A percentile compares a stretch with the other conserved stretches of the same genome.
phyloP scores from a whole-genome alignment of 2,888 invertebrate genomes.

The Cryptocephalus moraei region DNA sequence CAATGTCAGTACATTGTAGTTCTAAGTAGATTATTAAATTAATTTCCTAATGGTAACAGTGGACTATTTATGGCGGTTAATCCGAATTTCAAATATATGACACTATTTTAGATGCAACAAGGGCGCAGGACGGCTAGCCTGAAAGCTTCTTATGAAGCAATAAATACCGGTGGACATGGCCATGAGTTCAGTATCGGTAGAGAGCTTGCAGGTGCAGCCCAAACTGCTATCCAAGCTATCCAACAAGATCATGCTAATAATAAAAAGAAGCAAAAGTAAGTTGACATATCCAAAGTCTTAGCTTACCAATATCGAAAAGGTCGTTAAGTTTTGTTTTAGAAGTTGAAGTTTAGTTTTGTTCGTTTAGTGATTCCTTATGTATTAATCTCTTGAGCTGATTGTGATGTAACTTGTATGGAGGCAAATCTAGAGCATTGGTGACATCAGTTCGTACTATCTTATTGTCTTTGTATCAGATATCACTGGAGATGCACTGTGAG shows the following conservation, averaged over 20 bases:
- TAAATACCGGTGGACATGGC: conserved; percentile 51
- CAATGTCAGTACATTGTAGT: too few species aligned
- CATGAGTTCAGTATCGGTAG: conserved; percentile 60
- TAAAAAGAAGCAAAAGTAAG: conserved; percentile 54
- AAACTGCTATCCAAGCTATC: conserved; percentile 60
- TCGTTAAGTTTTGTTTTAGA: not conserved
- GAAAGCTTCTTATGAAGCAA: conserved; percentile 92
- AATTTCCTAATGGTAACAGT: too few species aligned
- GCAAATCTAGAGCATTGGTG: too few species aligned
- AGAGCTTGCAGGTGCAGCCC: conserved; percentile 62
- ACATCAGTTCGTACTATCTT: too few species aligned
- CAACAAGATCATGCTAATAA: conserved; percentile 48
- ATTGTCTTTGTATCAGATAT: too few species aligned
- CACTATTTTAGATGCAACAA: conserved; percentile 66
- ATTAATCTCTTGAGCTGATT: not conserved
- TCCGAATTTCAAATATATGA: not conserved
- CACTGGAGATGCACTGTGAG: too few species aligned
- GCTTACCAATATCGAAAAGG: too few species aligned
- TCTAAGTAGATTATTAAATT: too few species aligned
- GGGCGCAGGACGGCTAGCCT: conserved; percentile 87
- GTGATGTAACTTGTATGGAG: not conserved
- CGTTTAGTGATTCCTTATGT: too few species aligned
- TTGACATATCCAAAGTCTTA: not conserved
- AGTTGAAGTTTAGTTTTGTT: conserved; percentile 1
- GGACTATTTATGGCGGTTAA: too few species aligned